Conservation (phyloP, 2,113 vertebrate genomes). For the Epinephelus moara region DNA sequence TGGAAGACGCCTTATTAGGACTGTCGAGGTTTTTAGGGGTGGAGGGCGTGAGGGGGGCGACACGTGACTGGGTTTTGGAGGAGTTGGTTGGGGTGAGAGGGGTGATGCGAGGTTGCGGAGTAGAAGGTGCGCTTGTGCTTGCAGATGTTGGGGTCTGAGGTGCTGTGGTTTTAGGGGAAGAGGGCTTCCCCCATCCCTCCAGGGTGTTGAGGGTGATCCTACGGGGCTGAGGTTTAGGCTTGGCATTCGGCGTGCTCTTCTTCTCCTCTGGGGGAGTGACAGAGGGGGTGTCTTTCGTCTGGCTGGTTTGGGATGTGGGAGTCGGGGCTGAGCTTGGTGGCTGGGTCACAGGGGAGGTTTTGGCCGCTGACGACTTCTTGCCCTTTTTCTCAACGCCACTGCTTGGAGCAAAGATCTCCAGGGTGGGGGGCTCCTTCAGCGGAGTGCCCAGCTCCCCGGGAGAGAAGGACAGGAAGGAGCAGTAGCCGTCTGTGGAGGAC, state of each 20-base stretch:
- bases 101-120: conserved; percentile 36
- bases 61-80: conserved; percentile 20
- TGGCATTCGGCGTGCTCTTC: conserved; percentile 78
- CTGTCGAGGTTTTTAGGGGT: conserved; percentile 61
- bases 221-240: conserved; percentile 85
- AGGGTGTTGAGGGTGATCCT: conserved; percentile 93
- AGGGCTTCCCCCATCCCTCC: conserved; percentile 91
- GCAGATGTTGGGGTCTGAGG: conserved; percentile 47
- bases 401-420: conserved; percentile 82
- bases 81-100: conserved; percentile 52
- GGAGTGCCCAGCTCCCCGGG: conserved; percentile 91
- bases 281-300: conserved; percentile 72
- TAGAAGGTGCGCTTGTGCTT: conserved; percentile 63
- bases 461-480: conserved; percentile 95
- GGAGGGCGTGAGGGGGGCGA: conserved; percentile 58
- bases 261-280: conserved; percentile 83
- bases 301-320: conserved; percentile 41
- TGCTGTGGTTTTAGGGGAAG: conserved; percentile 58
- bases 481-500: conserved; percentile 97
- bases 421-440: conserved; percentile 90
- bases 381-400: conserved; percentile 88
- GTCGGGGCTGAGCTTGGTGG: conserved; percentile 23
- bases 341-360: conserved; percentile 71
- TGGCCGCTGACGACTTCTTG: conserved; percentile 82
- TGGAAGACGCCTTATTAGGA: conserved; percentile 30